These are phyloP conservation scores for Betta splendens DNA, from an alignment of 2,797 vertebrate genomes.

Conservation along the genomic window DNA sequence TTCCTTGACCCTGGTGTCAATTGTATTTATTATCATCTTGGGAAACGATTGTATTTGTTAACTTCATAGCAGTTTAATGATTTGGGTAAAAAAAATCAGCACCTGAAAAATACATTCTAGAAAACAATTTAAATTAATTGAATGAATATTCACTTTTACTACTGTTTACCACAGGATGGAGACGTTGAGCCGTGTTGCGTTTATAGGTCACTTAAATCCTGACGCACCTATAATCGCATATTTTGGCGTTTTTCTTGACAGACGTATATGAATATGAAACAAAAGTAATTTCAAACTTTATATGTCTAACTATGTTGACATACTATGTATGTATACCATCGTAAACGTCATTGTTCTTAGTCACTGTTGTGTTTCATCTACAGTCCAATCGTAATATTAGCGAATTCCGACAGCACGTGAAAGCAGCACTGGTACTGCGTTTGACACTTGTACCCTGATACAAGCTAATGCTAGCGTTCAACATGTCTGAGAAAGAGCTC, in stretches of 20 bases:
- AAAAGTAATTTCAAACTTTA: accelerated
- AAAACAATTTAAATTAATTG: too few species aligned
- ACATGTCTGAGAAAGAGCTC: slow-evolving; percentile 83
- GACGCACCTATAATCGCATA: too few species aligned
- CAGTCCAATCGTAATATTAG: accelerated
- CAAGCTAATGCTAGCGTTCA: slow-evolving; percentile 63
- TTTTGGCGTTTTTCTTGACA: accelerated
- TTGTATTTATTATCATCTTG: slow-evolving; percentile 57
- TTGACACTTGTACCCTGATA: slow-evolving; percentile 52
- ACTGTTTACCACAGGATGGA: slow-evolving; percentile 16
- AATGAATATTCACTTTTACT: too few species aligned
- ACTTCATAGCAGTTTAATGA: too few species aligned
- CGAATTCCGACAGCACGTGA: slow-evolving; percentile 20
- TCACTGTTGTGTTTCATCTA: not conserved
- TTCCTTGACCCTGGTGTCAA: too few species aligned
- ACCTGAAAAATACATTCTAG: slow-evolving; percentile 47
- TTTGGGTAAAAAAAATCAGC: too few species aligned
- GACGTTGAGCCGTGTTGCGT: not conserved
- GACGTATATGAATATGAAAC: accelerated
- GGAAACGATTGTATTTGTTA: too few species aligned
- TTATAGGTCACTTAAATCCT: slow-evolving; percentile 1
- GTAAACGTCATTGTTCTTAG: accelerated
- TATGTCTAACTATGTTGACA: too few species aligned
- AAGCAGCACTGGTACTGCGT: slow-evolving; percentile 44
- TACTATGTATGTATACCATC: too few species aligned